A percentile compares a stretch with the other conserved stretches of the same genome.
phyloP scores from a whole-genome alignment of 2,888 invertebrate genomes.

The Epistrophe grossulariae region DNA sequence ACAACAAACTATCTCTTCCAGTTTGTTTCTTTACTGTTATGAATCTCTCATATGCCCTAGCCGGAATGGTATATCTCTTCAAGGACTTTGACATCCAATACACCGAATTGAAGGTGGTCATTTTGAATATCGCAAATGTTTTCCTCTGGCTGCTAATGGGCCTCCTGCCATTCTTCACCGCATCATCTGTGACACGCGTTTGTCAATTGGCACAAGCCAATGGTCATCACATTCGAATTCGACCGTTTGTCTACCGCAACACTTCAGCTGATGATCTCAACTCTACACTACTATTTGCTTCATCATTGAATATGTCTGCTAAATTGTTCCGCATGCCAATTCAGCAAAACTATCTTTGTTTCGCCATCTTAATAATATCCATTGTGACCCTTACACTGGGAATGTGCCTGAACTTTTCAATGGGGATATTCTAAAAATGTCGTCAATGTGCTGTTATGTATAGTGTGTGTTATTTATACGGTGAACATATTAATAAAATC shows the following conservation, averaged over 20 bases:
- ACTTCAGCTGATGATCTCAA: slow-evolving; percentile 90
- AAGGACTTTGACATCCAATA: slow-evolving; percentile 86
- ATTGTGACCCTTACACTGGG: slow-evolving; percentile 88
- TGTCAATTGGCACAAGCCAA: slow-evolving; percentile 89
- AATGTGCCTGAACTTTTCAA: slow-evolving; percentile 85
- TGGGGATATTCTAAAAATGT: slow-evolving; percentile 78
- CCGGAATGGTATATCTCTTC: slow-evolving; percentile 89
- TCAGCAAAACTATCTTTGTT: slow-evolving; percentile 88
- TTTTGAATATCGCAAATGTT: slow-evolving; percentile 88
- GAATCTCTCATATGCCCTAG: slow-evolving; percentile 89
- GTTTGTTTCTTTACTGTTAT: slow-evolving; percentile 91
- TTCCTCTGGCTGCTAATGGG: slow-evolving; percentile 81
- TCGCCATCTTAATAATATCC: slow-evolving; percentile 86
- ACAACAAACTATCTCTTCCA: slow-evolving; percentile 90
- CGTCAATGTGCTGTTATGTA: slow-evolving; percentile 26
- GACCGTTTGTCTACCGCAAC: slow-evolving; percentile 92
- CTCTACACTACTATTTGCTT: slow-evolving; percentile 90
- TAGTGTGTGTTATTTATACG: slow-evolving; percentile 58
- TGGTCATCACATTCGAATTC: slow-evolving; percentile 91
- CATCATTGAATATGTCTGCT: slow-evolving; percentile 90
- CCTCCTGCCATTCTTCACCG: slow-evolving; percentile 85
- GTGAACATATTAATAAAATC: slow-evolving; percentile 58
- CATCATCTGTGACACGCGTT: slow-evolving; percentile 89
- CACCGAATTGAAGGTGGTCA: slow-evolving; percentile 86
- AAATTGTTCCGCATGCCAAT: slow-evolving; percentile 90